phyloP scores from a whole-genome alignment of 1,140 invertebrate genomes.

The Hormaphis cornu region DNA sequence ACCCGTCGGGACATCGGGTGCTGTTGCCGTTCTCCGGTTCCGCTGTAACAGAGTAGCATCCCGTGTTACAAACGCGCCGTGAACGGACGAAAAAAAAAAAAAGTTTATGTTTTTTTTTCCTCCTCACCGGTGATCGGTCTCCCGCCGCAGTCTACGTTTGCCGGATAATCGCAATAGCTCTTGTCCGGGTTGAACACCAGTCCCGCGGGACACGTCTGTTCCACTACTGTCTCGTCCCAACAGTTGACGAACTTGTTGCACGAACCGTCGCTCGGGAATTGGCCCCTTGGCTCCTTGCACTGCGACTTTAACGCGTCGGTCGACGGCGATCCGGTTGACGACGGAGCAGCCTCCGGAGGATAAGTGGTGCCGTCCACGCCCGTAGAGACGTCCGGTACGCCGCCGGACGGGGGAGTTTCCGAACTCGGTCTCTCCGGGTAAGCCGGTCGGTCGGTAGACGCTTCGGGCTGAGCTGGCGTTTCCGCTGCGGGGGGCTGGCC shows the following conservation, averaged over 20 bases:
- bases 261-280: conserved; percentile 50
- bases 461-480: neutral
- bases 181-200: conserved; percentile 48
- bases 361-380: conserved; percentile 2
- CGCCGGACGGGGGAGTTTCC: conserved; percentile 36
- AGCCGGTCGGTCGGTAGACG: conserved; percentile 9
- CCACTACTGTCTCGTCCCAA: conserved; percentile 57
- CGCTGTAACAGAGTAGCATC: neutral
- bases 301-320: conserved; percentile 30
- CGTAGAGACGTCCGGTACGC: conserved; percentile 29
- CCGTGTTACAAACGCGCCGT: too few species aligned
- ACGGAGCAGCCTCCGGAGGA: neutral
- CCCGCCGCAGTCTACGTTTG: conserved; percentile 53
- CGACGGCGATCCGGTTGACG: neutral
- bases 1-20: conserved; percentile 36
- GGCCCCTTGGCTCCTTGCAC: conserved; percentile 44
- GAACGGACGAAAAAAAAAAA: neutral
- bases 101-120: neutral
- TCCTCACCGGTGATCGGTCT: conserved; percentile 40
- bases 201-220: conserved; percentile 53
- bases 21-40: neutral
- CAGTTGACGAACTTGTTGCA: conserved; percentile 59
- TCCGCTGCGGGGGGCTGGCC: conserved; percentile 21
- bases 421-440: conserved; percentile 35
- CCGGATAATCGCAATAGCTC: conserved; percentile 52